These are phyloP conservation scores for Heliconius erato DNA, from an alignment of 2,888 invertebrate species.

Conservation along the genomic window DNA sequence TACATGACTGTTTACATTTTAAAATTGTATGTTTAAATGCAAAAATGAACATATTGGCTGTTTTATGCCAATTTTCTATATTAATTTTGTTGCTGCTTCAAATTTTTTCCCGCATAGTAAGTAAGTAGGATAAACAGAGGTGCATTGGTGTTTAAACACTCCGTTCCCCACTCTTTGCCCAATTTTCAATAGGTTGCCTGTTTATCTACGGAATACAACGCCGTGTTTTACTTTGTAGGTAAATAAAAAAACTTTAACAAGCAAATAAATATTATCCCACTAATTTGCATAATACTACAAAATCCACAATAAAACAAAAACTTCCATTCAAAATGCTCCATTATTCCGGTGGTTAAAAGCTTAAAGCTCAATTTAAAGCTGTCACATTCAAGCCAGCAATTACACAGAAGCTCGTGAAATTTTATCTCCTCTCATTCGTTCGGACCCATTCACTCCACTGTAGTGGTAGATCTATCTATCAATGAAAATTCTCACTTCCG, in stretches of 20 bases:
- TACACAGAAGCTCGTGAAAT: constrained; percentile 23
- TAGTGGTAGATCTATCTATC: constrained; percentile 30
- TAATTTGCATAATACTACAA: constrained; percentile 10
- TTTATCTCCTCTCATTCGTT: constrained; percentile 30
- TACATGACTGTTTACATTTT: neutral
- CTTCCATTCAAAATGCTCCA: constrained; percentile 22
- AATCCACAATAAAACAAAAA: constrained; percentile 26
- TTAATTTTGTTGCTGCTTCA: neutral
- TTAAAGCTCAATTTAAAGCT: constrained; percentile 30
- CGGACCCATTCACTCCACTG: constrained; percentile 26
- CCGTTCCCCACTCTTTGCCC: too few relatives aligned
- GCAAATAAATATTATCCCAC: neutral
- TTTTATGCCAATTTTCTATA: neutral
- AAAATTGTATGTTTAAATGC: neutral
- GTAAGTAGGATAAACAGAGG: too few relatives aligned
- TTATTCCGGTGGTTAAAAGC: constrained; percentile 29
- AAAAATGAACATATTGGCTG: neutral
- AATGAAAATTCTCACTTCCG: constrained; percentile 29
- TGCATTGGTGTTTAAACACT: too few relatives aligned
- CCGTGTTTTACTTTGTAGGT: neutral
- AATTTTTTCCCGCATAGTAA: neutral
- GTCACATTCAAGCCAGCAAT: constrained; percentile 33
- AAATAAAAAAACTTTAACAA: neutral
- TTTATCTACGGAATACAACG: neutral
- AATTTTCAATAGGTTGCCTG: too few relatives aligned